These are phyloP conservation scores for Platycnemis pennipes DNA, from an alignment of 2,888 invertebrate species.

Conservation along the genomic window DNA sequence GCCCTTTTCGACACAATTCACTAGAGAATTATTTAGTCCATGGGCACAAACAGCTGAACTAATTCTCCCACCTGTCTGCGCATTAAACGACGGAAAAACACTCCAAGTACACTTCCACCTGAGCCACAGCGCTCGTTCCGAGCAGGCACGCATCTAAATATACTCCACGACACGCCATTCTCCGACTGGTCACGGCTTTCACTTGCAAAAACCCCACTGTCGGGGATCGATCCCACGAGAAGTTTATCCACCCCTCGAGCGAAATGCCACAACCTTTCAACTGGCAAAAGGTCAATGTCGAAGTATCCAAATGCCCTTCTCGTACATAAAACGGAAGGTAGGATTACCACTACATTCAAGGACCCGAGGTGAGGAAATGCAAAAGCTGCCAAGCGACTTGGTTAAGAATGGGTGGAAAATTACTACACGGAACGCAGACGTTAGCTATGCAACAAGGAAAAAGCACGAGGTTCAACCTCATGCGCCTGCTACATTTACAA, in stretches of 20 bases:
- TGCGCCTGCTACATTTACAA: too few relatives aligned
- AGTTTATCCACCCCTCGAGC: conserved; percentile 10
- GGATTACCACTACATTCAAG: not conserved
- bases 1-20: too few relatives aligned
- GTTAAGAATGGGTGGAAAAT: not conserved
- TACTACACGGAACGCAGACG: not conserved
- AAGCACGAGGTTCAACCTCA: too few relatives aligned
- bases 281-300: conserved; percentile 13
- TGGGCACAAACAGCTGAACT: too few relatives aligned
- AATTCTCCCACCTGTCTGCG: too few relatives aligned
- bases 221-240: not conserved
- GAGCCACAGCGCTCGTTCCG: not conserved
- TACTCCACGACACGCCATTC: not conserved
- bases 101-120: not conserved
- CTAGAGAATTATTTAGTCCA: too few relatives aligned
- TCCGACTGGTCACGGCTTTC: not conserved
- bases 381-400: not conserved
- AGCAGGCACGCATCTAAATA: not conserved
- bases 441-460: too few relatives aligned
- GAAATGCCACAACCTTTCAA: conserved; percentile 13
- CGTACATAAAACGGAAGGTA: not conserved
- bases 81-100: not conserved
- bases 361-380: not conserved
- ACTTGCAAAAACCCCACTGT: not conserved
- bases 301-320: not conserved